These are phyloP conservation scores for Melipona beecheii DNA, from an alignment of 2,888 invertebrate species.

Conservation along the genomic window DNA sequence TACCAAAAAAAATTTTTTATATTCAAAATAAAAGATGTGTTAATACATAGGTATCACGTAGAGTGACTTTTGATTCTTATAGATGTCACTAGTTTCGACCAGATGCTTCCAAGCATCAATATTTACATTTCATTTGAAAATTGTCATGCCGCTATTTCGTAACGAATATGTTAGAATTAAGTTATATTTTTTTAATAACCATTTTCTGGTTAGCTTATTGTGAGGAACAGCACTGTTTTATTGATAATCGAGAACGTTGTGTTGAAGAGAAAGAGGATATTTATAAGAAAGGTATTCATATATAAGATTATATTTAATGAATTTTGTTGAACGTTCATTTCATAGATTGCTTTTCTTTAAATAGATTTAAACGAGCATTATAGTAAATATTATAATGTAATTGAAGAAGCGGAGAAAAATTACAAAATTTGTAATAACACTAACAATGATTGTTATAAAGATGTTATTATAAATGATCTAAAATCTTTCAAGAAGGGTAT, in stretches of 20 bases:
- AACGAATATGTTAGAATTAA: slow-evolving; percentile 25
- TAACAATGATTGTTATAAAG: slow-evolving; percentile 88
- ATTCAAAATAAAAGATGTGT: background rate
- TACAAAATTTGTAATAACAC: slow-evolving; percentile 86
- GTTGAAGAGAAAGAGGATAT: slow-evolving; percentile 5
- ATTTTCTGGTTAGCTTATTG: slow-evolving; percentile 23
- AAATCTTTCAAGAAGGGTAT: slow-evolving; percentile 90
- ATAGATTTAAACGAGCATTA: slow-evolving; percentile 85
- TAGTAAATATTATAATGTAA: slow-evolving; percentile 83
- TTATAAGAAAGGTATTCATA: slow-evolving; percentile 62
- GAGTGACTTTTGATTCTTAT: background rate
- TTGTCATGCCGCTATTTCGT: slow-evolving; percentile 24
- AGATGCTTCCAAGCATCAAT: background rate
- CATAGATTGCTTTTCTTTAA: slow-evolving; percentile 68
- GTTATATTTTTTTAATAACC: slow-evolving; percentile 35
- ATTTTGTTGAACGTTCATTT: background rate
- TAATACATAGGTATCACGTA: background rate
- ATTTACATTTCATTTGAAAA: background rate
- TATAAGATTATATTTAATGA: background rate
- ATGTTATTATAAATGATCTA: slow-evolving; percentile 89
- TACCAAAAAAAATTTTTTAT: background rate
- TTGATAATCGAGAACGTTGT: slow-evolving; percentile 50
- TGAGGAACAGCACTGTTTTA: slow-evolving; percentile 64
- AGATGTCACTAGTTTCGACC: slow-evolving; percentile 22
- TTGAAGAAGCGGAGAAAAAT: slow-evolving; percentile 84